Conservation (phyloP, 2,888 invertebrate genomes). For the Acleris emargana region DNA sequence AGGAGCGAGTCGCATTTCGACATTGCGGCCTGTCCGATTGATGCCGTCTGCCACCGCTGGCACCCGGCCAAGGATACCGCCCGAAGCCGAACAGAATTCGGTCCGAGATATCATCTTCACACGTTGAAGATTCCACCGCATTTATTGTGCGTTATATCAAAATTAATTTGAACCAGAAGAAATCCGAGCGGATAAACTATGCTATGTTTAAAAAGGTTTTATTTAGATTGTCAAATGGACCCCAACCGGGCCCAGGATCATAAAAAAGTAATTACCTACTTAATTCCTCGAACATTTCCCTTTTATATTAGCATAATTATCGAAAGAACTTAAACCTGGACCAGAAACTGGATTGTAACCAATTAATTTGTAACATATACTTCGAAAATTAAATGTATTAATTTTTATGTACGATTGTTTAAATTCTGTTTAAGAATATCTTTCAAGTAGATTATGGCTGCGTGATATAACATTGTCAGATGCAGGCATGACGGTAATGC, state of each 20-base stretch:
- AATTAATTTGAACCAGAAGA: background rate
- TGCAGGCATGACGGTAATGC: slow-evolving; percentile 50
- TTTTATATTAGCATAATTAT: slow-evolving; percentile 29
- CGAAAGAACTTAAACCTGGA: slow-evolving; percentile 44
- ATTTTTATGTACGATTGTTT: slow-evolving; percentile 6
- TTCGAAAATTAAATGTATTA: slow-evolving; percentile 1
- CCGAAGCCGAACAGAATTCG: slow-evolving; percentile 50
- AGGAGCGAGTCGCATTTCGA: slow-evolving; percentile 55
- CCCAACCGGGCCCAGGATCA: slow-evolving; percentile 4
- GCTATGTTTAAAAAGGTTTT: background rate
- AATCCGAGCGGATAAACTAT: background rate
- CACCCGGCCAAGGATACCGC: slow-evolving; percentile 47
- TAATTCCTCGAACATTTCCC: slow-evolving; percentile 23
- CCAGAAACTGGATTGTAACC: slow-evolving; percentile 46
- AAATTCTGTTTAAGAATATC: slow-evolving; percentile 14
- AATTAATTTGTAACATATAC: slow-evolving; percentile 16
- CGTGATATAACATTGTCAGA: slow-evolving; percentile 50
- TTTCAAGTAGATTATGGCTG: slow-evolving; percentile 8
- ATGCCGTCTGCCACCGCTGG: slow-evolving; percentile 47
- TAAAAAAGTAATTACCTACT: slow-evolving; percentile 10
- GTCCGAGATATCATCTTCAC: slow-evolving; percentile 50
- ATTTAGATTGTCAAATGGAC: background rate
- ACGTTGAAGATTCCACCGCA: slow-evolving; percentile 34
- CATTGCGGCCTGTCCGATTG: slow-evolving; percentile 52
- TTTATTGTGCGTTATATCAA: background rate